Percentiles rank a stretch among this genome's conserved stretches.
phyloP scores from a whole-genome alignment of 2,797 vertebrate genomes.

The Arrhamphus sclerolepis region DNA sequence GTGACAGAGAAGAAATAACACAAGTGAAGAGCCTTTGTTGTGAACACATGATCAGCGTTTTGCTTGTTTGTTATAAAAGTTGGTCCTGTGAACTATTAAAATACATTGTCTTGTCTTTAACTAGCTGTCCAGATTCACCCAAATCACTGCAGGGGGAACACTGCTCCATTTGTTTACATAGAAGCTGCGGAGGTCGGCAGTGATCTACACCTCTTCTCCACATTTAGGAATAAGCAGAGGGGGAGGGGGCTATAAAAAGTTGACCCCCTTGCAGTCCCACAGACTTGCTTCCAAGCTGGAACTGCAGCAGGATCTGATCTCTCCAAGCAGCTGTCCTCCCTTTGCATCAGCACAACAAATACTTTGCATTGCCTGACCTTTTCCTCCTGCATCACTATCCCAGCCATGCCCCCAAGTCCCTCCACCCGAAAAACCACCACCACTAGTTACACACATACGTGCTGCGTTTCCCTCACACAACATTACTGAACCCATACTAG shows the following conservation, averaged over 20 bases:
- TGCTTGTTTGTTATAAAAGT: too few relatives aligned
- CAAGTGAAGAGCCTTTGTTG: slow-evolving; percentile 12
- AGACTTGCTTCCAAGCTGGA: slow-evolving; percentile 69
- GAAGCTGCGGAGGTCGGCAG: slow-evolving; percentile 49
- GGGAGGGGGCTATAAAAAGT: slow-evolving; percentile 83
- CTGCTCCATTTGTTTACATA: slow-evolving; percentile 67
- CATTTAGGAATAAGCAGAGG: slow-evolving; percentile 65
- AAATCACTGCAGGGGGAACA: slow-evolving; percentile 18
- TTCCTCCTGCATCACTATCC: slow-evolving; percentile 80
- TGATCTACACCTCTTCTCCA: slow-evolving; percentile 59
- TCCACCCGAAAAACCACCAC: slow-evolving; percentile 30
- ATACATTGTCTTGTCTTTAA: too few relatives aligned
- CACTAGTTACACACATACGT: slow-evolving; percentile 21
- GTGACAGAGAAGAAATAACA: slow-evolving; percentile 35
- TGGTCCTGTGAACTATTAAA: too few relatives aligned
- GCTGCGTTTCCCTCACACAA: slow-evolving; percentile 58
- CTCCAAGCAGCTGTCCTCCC: slow-evolving; percentile 83
- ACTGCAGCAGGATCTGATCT: slow-evolving; percentile 80
- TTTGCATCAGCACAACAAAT: slow-evolving; percentile 88
- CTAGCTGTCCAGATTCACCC: slow-evolving; percentile 15
- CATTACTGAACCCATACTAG: slow-evolving; percentile 59
- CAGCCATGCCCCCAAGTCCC: slow-evolving; percentile 60
- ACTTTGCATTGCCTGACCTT: slow-evolving; percentile 85
- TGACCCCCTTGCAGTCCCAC: slow-evolving; percentile 75
- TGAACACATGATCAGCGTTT: neutral